Percentiles rank a stretch among this genome's conserved stretches.
phyloP scores from a whole-genome alignment of 2,888 invertebrate species.

The Venustoraphidia nigricollis region DNA sequence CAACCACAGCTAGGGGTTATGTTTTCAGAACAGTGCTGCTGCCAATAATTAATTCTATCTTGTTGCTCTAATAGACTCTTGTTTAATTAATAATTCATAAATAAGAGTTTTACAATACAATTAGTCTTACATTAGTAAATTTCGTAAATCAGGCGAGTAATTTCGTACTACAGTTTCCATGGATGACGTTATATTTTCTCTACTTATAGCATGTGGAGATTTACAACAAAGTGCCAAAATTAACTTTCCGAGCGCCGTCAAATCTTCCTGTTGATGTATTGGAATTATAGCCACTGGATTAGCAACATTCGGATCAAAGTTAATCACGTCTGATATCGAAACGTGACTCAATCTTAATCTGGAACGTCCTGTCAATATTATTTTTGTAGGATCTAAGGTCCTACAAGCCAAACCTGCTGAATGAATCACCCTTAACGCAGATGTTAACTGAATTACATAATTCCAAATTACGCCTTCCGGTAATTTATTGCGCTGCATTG shows the following conservation, averaged over 20 bases:
- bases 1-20: too few species aligned
- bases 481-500: slow-evolving; percentile 53
- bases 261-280: slow-evolving; percentile 78
- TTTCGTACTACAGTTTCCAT: slow-evolving; percentile 78
- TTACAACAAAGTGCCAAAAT: slow-evolving; percentile 89
- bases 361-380: slow-evolving; percentile 56
- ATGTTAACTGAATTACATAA: slow-evolving; percentile 87
- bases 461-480: slow-evolving; percentile 91
- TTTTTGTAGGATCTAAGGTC: slow-evolving; percentile 83
- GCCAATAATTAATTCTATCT: too few species aligned
- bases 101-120: too few species aligned
- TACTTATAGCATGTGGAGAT: slow-evolving; percentile 70
- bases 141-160: slow-evolving; percentile 88
- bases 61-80: too few species aligned
- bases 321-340: slow-evolving; percentile 67
- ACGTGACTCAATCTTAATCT: slow-evolving; percentile 54
- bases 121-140: slow-evolving; percentile 68
- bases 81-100: too few species aligned
- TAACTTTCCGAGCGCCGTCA: slow-evolving; percentile 79
- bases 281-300: slow-evolving; percentile 50
- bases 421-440: slow-evolving; percentile 84
- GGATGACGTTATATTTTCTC: slow-evolving; percentile 75
- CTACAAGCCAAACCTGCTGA: slow-evolving; percentile 60
- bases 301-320: slow-evolving; percentile 50
- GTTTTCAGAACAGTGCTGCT: too few species aligned